These are phyloP conservation scores for Ophion slaviceki DNA, from an alignment of 2,888 invertebrate genomes.

Conservation along the genomic window DNA sequence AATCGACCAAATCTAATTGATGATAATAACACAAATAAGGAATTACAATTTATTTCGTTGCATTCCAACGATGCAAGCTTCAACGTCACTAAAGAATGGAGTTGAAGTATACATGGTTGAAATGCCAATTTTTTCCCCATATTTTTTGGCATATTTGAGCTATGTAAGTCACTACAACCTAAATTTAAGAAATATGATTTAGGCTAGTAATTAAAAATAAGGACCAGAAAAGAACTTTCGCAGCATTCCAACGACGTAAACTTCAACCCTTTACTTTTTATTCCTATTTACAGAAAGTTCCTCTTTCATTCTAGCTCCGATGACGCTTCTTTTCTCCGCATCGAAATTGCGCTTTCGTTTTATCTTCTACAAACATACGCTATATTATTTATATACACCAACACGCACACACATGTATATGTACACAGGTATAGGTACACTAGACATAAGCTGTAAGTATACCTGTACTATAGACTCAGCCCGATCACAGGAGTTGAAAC, in stretches of 20 bases:
- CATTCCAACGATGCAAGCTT: no score
- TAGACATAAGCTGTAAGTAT: slow-evolving; percentile 3
- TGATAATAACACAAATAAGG: neutral
- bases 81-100: no score
- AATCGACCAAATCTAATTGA: neutral
- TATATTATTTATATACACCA: neutral
- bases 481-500: slow-evolving; percentile 48
- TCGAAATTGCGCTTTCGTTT: slow-evolving; percentile 23
- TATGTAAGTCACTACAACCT: no score
- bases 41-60: neutral
- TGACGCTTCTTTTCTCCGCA: slow-evolving; percentile 1
- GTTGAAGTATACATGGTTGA: no score
- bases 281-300: neutral
- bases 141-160: no score
- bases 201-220: neutral
- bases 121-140: no score
- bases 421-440: neutral
- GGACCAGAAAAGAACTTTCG: neutral
- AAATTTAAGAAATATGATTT: neutral
- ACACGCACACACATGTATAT: neutral
- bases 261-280: neutral
- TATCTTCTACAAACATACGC: slow-evolving; percentile 21
- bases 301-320: neutral
- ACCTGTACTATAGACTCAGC: slow-evolving; percentile 26
- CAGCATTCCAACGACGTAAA: neutral